Percentiles rank a stretch among this genome's conserved stretches.
phyloP scores from a whole-genome alignment of 2,113 vertebrate genomes.

The Takifugu flavidus region DNA sequence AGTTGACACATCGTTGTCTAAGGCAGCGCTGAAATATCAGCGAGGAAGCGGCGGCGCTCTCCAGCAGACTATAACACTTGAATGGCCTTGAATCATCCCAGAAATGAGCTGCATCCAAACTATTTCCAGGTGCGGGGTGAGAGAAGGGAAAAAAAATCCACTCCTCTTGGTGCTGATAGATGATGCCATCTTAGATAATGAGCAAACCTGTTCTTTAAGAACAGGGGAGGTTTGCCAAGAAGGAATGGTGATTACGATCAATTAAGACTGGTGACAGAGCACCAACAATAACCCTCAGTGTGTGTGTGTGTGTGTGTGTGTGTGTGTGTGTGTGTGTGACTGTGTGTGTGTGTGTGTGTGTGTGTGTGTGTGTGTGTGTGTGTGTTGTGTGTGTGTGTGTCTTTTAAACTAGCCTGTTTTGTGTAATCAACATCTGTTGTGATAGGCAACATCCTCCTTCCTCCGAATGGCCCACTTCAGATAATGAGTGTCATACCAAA shows the following conservation, averaged over 20 bases:
- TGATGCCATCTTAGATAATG: constrained; percentile 65
- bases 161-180: constrained; percentile 43
- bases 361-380: constrained; percentile 32
- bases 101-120: constrained; percentile 28
- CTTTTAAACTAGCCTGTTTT: constrained; percentile 69
- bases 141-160: constrained; percentile 30
- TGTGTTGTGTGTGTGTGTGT: constrained; percentile 58
- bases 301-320: constrained; percentile 42
- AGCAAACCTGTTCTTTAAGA: constrained; percentile 69
- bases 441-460: constrained; percentile 67
- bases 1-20: constrained; percentile 24
- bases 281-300: constrained; percentile 54
- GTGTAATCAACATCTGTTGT: constrained; percentile 74
- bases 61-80: constrained; percentile 5
- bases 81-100: constrained; percentile 25
- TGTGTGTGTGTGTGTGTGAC: constrained; percentile 55
- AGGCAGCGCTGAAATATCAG: constrained; percentile 19
- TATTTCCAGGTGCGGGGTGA: constrained; percentile 54
- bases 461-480: constrained; percentile 74
- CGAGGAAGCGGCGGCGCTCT: not conserved
- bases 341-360: constrained; percentile 35
- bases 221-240: constrained; percentile 63
- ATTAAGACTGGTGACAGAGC: constrained; percentile 70
- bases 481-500: constrained; percentile 75
- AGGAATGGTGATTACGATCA: constrained; percentile 68